These are phyloP conservation scores for Alaudala cheleensis DNA, from an alignment of 2,113 vertebrate species.

Conservation along the genomic window DNA sequence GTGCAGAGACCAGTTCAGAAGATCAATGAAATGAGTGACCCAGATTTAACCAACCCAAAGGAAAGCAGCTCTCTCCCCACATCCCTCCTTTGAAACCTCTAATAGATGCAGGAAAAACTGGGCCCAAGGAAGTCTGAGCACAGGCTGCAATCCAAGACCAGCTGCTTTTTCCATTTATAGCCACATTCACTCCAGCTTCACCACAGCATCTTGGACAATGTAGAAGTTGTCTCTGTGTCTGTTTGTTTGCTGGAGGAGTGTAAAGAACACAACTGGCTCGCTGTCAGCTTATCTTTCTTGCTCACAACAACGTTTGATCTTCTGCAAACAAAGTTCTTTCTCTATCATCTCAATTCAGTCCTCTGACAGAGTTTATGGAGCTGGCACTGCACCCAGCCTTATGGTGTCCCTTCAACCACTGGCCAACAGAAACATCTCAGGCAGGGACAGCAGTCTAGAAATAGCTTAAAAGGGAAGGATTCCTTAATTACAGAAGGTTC, in stretches of 20 bases:
- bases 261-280: constrained; percentile 54
- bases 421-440: constrained; percentile 62
- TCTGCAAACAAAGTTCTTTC: constrained; percentile 64
- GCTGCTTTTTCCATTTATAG: constrained; percentile 70
- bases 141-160: constrained; percentile 60
- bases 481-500: constrained; percentile 38
- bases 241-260: constrained; percentile 55
- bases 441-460: constrained; percentile 41
- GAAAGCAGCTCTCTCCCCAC: not conserved
- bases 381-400: constrained; percentile 42
- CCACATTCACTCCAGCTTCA: constrained; percentile 8
- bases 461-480: constrained; percentile 17
- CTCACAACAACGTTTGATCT: constrained; percentile 47
- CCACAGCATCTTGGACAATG: constrained; percentile 14
- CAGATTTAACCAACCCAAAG: not conserved
- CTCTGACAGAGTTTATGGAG: constrained; percentile 35
- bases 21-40: not conserved
- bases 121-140: constrained; percentile 14
- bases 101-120: constrained; percentile 25
- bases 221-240: not conserved
- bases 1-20: not conserved
- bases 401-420: constrained; percentile 8
- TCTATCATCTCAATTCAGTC: constrained; percentile 9
- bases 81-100: constrained; percentile 3
- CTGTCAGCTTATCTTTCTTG: constrained; percentile 24